Evolutionary conservation across 2,888 invertebrate genomes (phyloP).

Genomic region (Bembecia ichneumoniformis): DNA sequence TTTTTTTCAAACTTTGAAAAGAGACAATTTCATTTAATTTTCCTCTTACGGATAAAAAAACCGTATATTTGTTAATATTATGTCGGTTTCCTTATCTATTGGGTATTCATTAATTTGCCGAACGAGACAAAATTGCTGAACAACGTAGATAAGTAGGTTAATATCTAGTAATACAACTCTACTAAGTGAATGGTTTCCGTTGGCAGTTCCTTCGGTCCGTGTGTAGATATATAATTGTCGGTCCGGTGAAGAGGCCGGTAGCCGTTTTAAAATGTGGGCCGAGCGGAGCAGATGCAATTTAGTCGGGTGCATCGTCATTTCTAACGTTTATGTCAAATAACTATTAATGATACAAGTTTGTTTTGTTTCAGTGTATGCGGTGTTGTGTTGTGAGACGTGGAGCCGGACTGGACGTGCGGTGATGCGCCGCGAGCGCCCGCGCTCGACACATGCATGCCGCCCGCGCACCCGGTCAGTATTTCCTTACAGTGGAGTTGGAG

Average conservation of each 20-base stretch:
- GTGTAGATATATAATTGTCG: slow-evolving; percentile 10
- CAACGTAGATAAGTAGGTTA: too few relatives aligned
- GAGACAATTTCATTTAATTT: too few relatives aligned
- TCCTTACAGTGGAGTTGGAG: too few relatives aligned
- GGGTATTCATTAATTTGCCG: too few relatives aligned
- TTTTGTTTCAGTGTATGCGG: slow-evolving; percentile 36
- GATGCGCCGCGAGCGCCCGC: slow-evolving; percentile 67
- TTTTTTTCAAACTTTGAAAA: too few relatives aligned
- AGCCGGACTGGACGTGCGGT: slow-evolving; percentile 48
- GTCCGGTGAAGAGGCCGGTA: slow-evolving; percentile 12
- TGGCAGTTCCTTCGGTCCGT: slow-evolving; percentile 3
- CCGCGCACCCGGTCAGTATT: slow-evolving; percentile 60
- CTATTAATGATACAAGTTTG: neutral
- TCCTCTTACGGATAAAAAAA: too few relatives aligned
- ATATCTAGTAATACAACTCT: too few relatives aligned
- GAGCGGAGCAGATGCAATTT: slow-evolving; percentile 5
- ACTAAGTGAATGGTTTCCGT: neutral
- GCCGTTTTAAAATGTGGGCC: slow-evolving; percentile 7
- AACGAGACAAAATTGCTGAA: too few relatives aligned
- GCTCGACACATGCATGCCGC: slow-evolving; percentile 69
- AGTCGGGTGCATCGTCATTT: slow-evolving; percentile 3
- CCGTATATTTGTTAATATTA: too few relatives aligned
- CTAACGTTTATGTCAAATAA: neutral
- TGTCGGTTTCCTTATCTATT: too few relatives aligned
- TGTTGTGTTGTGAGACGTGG: slow-evolving; percentile 18